A percentile compares a stretch with the other conserved stretches of the same genome.
These are phyloP conservation scores for Phortica okadai DNA, from an alignment of 2,888 invertebrate genomes.

Conservation along the genomic window DNA sequence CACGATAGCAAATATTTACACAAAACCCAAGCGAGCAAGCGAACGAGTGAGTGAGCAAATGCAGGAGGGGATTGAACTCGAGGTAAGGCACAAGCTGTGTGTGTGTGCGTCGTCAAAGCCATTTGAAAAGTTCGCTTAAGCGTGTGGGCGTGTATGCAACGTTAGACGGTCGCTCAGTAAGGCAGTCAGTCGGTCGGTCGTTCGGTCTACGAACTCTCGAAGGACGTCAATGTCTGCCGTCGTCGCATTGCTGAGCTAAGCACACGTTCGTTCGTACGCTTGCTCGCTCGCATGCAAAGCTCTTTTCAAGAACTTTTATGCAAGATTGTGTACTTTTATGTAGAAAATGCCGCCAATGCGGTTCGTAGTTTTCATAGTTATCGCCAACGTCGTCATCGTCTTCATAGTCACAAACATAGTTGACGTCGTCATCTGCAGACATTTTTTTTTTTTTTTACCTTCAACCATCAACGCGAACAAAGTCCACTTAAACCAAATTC, in stretches of 20 bases:
- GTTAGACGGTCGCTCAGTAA: not conserved
- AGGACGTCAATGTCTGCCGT: constrained; percentile 11
- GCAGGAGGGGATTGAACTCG: constrained; percentile 19
- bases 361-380: not conserved
- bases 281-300: constrained; percentile 4
- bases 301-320: constrained; percentile 29
- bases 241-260: constrained; percentile 21
- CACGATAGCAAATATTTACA: constrained; percentile 68
- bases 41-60: constrained; percentile 19
- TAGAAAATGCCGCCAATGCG: not conserved
- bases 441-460: constrained; percentile 4
- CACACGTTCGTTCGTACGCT: not conserved
- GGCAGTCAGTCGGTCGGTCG: not conserved
- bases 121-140: not conserved
- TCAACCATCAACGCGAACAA: constrained; percentile 17
- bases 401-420: not conserved
- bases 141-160: not conserved
- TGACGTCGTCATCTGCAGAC: constrained; percentile 23
- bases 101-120: not conserved
- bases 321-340: constrained; percentile 9
- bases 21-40: constrained; percentile 41
- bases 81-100: not conserved
- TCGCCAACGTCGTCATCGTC: not conserved
- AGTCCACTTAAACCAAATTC: constrained; percentile 64
- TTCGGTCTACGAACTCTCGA: constrained; percentile 27